Evolutionary conservation across 2,888 invertebrate genomes (phyloP).

Genomic region (Lathronympha strigana): DNA sequence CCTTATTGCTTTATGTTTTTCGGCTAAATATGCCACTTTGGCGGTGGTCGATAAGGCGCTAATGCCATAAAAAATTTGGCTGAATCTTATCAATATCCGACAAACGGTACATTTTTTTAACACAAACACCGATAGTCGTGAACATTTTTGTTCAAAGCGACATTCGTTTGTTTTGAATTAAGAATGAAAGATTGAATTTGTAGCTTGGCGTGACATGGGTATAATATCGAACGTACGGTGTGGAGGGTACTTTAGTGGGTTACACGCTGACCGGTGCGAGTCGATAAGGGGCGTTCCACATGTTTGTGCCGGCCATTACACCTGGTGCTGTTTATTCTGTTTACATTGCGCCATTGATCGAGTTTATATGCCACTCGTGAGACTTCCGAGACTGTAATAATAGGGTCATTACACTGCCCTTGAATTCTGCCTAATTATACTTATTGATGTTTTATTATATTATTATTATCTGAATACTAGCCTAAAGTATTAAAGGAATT

Average conservation of each 20-base stretch:
- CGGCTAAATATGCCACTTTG: no score
- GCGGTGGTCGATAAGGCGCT: no score
- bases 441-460: neutral
- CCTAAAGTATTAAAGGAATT: no score
- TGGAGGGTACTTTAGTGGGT: constrained; percentile 63
- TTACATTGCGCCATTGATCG: constrained; percentile 61
- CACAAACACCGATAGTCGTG: no score
- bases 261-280: constrained; percentile 60
- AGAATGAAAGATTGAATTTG: constrained; percentile 24
- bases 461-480: neutral
- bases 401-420: constrained; percentile 25
- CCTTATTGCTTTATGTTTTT: constrained; percentile 14
- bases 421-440: constrained; percentile 19
- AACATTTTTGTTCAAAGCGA: constrained; percentile 1
- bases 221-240: constrained; percentile 1
- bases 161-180: constrained; percentile 14
- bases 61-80: no score
- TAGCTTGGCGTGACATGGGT: neutral
- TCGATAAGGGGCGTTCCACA: constrained; percentile 66
- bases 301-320: constrained; percentile 58
- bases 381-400: constrained; percentile 55
- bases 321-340: constrained; percentile 61
- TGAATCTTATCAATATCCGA: no score
- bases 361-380: constrained; percentile 55
- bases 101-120: no score